phyloP scores from a whole-genome alignment of 2,888 invertebrate genomes.

The Mythimna ferrago region DNA sequence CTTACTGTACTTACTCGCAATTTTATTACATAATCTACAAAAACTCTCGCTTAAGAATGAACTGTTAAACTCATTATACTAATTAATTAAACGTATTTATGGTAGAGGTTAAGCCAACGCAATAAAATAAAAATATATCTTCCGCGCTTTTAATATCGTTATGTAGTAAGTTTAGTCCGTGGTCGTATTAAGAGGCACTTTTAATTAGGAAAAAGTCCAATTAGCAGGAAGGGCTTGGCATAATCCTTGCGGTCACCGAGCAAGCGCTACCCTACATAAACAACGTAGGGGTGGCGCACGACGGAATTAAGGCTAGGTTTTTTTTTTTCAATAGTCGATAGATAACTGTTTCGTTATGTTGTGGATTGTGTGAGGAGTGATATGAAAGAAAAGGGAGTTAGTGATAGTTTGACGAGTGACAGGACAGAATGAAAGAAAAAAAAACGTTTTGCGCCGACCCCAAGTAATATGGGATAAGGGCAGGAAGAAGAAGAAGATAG shows the following conservation, averaged over 20 bases:
- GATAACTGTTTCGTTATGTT: too few species aligned
- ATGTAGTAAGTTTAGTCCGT: conserved; percentile 43
- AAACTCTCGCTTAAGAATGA: conserved; percentile 22
- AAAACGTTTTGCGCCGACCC: too few species aligned
- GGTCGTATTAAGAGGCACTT: conserved; percentile 56
- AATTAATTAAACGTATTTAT: conserved; percentile 36
- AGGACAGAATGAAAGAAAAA: too few species aligned
- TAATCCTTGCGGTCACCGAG: conserved; percentile 63
- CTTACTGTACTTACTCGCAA: conserved; percentile 32
- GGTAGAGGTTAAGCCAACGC: conserved; percentile 27
- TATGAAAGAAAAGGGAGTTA: too few species aligned
- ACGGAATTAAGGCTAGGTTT: background rate
- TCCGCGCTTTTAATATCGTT: conserved; percentile 49
- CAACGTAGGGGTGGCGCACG: conserved; percentile 17
- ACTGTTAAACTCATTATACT: conserved; percentile 33
- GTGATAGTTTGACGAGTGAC: too few species aligned
- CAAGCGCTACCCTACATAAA: conserved; percentile 44
- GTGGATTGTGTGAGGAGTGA: too few species aligned
- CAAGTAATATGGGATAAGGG: too few species aligned
- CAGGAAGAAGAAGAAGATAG: too few species aligned
- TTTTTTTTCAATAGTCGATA: background rate
- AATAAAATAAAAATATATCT: conserved; percentile 46
- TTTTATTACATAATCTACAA: conserved; percentile 28
- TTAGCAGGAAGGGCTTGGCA: conserved; percentile 53
- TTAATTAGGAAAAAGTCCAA: conserved; percentile 62